Evolutionary conservation across 2,113 vertebrate genomes (phyloP), one percentile per base, ranked within the genome.

Genomic region (Phrynocephalus versicolor): DNA sequence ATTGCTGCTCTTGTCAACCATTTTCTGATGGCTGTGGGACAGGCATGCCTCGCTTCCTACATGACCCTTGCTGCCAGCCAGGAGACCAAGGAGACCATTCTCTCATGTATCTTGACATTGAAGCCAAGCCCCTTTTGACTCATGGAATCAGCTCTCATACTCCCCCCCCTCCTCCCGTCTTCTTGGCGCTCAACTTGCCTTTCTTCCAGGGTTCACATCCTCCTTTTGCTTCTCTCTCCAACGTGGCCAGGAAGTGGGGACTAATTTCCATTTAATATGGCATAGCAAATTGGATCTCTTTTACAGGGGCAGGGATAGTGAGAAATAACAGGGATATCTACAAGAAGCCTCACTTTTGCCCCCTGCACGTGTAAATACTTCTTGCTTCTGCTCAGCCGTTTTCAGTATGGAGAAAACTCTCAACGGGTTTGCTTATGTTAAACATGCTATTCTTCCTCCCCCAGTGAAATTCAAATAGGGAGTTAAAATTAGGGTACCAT

Each of bases 41-140:
- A 73, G 86, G 91, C 85, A 91, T 91, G 87, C 82, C 57, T 23
- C 88, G 89, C 87, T 93, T 90, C 81, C 69, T 83, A 45, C 69
- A 76, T 81, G 71, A 64, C 16, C 58, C 58, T 21, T 39, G 51
- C 76, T 88, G 84, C 86, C 76, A 25, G 73, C 76, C 74, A 64
- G n/a, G 51, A 83, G 69, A 78, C 85, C 76, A 41, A 64, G n/a
- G 51, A 83, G 69, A 78, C 85, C 76, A 41, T 80, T 35, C 19
- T 35, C 8, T 85, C 78, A 79, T 85, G 67, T 79, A 80, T 79
- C 62, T 57, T 82, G 79, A 62, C 79, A 67, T 18, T 60, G 70
- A 78, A 85, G 81, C 71, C 83, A 87, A 69, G 64, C 14, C 30
- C 35, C 55, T 35, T n/a, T 87, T 35, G 16, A 82, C 39, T 82